Evolutionary conservation across 2,888 invertebrate genomes (phyloP).

Genomic region (Phyto melanocephala): DNA sequence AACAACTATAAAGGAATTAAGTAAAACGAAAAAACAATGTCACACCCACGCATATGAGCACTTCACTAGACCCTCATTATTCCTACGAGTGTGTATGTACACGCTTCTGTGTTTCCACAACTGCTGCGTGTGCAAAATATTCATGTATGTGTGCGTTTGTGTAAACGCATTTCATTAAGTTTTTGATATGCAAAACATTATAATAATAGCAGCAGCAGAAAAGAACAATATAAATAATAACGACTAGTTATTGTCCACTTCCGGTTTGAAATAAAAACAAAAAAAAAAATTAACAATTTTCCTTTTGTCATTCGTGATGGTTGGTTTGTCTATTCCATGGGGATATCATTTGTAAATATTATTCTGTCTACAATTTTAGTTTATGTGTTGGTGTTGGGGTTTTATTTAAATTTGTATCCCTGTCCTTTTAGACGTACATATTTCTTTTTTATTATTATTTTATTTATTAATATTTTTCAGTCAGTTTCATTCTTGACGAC

Average conservation of each 20-base stretch:
- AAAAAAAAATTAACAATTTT: background rate
- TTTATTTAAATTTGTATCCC: background rate
- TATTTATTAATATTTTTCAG: no score
- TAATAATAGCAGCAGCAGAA: background rate
- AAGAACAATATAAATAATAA: background rate
- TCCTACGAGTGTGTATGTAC: no score
- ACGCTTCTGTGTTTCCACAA: no score
- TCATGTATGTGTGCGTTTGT: no score
- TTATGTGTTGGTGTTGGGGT: background rate
- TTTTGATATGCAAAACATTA: background rate
- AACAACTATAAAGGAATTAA: no score
- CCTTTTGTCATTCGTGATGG: background rate
- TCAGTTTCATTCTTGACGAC: no score
- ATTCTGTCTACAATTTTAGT: background rate
- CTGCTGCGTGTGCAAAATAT: no score
- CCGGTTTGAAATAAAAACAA: background rate
- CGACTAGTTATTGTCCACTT: background rate
- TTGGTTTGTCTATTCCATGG: no score
- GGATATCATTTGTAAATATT: background rate
- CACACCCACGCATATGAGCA: no score
- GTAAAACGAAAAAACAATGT: no score
- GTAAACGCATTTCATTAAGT: background rate
- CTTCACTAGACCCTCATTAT: no score
- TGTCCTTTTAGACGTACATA: background rate
- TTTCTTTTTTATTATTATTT: no score